Conservation (phyloP, 2,113 vertebrate genomes). For the Rousettus leschenaultii region DNA sequence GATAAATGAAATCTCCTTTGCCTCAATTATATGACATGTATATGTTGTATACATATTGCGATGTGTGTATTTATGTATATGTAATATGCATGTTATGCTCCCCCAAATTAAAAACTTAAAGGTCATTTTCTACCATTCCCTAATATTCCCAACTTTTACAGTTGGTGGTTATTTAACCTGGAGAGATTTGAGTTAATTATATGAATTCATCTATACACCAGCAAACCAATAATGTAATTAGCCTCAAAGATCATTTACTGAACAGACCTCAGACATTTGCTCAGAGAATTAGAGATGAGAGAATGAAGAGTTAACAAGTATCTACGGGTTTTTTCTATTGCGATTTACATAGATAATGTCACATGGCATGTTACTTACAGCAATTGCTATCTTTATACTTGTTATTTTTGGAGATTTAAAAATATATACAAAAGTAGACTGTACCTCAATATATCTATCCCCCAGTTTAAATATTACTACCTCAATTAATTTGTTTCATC, state of each 20-base stretch:
- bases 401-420: neutral
- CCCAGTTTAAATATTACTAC: conserved; percentile 15
- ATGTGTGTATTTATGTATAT: neutral
- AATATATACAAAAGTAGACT: neutral
- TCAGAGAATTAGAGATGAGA: neutral
- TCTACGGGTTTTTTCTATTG: neutral
- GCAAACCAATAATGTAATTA: conserved; percentile 24
- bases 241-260: neutral
- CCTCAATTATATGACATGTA: neutral
- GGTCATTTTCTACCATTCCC: neutral
- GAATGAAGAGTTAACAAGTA: neutral
- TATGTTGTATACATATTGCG: neutral
- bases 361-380: neutral
- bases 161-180: neutral
- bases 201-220: neutral
- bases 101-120: neutral
- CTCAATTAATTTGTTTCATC: neutral
- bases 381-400: neutral
- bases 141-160: neutral
- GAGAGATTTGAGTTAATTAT: conserved; percentile 27
- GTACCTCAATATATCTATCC: neutral
- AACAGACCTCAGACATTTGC: neutral
- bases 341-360: neutral
- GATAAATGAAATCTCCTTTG: neutral
- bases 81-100: neutral